Conservation (phyloP, 2,113 vertebrate species). For the Himantopus leucocephalus region DNA sequence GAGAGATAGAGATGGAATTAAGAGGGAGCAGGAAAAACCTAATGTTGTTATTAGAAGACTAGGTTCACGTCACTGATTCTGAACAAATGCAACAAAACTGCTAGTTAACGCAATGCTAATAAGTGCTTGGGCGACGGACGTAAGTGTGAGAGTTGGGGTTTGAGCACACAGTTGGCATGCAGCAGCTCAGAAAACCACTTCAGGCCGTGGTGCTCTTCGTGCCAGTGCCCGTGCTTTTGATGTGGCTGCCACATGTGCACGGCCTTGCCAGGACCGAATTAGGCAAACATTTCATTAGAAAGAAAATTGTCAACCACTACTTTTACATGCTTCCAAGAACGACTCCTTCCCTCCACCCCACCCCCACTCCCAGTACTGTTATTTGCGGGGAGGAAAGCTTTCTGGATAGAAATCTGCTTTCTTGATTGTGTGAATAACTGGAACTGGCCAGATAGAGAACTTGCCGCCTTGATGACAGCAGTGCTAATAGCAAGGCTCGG, state of each 20-base stretch:
- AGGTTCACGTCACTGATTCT: background rate
- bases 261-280: background rate
- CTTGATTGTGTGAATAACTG: background rate
- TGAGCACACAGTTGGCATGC: background rate
- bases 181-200: background rate
- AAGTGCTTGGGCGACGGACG: background rate
- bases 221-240: slow-evolving; percentile 25
- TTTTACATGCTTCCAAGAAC: background rate
- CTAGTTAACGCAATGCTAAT: background rate
- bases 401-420: background rate
- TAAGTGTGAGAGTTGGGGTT: background rate
- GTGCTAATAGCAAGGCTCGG: background rate
- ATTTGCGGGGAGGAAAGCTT: background rate
- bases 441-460: background rate
- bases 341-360: background rate
- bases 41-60: background rate
- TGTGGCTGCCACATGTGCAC: slow-evolving; percentile 48
- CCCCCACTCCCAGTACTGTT: background rate
- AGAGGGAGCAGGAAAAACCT: background rate
- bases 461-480: background rate
- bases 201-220: background rate
- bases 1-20: background rate
- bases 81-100: background rate
- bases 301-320: background rate
- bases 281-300: slow-evolving; percentile 24